Evolutionary conservation across 2,888 invertebrate species (phyloP).

Genomic region (Standfussiana lucernea): DNA sequence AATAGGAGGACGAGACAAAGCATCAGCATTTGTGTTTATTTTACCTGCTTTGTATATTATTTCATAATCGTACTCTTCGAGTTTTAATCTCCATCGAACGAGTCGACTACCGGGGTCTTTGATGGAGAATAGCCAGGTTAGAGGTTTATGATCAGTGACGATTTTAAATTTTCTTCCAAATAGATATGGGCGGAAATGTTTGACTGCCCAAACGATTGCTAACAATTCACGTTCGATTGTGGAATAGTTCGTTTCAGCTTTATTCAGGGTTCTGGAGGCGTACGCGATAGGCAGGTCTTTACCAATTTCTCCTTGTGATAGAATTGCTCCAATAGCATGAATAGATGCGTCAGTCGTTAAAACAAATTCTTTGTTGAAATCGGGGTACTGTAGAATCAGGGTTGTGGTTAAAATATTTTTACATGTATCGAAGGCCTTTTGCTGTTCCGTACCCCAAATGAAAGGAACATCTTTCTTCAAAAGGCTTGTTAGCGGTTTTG

Average conservation of each 20-base stretch:
- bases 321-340: conserved; percentile 28
- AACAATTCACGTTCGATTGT: conserved; percentile 74
- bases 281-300: conserved; percentile 56
- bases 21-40: too few species aligned
- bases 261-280: conserved; percentile 59
- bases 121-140: too few species aligned
- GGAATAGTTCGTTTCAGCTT: conserved; percentile 57
- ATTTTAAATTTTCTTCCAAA: background rate
- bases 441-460: conserved; percentile 21
- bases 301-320: conserved; percentile 34
- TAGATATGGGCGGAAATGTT: conserved; percentile 37
- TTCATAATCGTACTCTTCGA: too few species aligned
- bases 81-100: too few species aligned
- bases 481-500: too few species aligned
- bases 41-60: too few species aligned
- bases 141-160: conserved; percentile 65
- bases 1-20: too few species aligned
- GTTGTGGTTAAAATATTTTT: conserved; percentile 23
- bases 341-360: conserved; percentile 32
- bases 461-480: conserved; percentile 39
- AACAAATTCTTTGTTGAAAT: conserved; percentile 36
- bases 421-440: conserved; percentile 33
- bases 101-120: too few species aligned
- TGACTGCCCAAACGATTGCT: conserved; percentile 62
- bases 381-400: conserved; percentile 29